phyloP scores from a whole-genome alignment of 2,797 vertebrate genomes.

The Furcifer pardalis region DNA sequence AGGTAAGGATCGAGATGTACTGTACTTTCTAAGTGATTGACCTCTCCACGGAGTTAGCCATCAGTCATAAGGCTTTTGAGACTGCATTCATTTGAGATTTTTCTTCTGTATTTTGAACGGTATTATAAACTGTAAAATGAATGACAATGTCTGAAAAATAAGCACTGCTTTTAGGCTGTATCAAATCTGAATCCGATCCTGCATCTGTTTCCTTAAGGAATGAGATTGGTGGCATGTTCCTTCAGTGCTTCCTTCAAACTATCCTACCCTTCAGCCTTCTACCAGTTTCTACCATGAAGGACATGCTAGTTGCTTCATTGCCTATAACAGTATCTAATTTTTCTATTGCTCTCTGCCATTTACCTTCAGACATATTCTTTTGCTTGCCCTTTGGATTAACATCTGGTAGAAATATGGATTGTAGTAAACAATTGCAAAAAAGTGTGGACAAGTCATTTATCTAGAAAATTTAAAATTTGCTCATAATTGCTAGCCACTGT shows the following conservation, averaged over 20 bases:
- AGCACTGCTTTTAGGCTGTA: too few relatives aligned
- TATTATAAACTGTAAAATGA: neutral
- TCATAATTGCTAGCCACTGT: neutral
- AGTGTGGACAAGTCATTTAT: neutral
- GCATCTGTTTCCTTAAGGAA: neutral
- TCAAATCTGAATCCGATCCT: neutral
- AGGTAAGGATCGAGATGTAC: neutral
- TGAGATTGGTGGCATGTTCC: neutral
- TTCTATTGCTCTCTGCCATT: neutral
- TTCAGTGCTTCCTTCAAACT: neutral
- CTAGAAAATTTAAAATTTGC: neutral
- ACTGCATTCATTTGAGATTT: neutral
- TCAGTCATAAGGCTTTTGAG: neutral
- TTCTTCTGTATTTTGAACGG: neutral
- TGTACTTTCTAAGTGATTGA: neutral
- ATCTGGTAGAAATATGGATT: neutral
- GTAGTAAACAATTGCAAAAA: neutral
- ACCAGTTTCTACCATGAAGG: neutral
- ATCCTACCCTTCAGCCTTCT: neutral
- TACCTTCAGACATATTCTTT: neutral
- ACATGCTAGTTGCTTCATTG: neutral
- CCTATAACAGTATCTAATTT: neutral
- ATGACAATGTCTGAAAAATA: neutral
- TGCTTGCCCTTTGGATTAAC: neutral
- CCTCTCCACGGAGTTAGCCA: neutral